Base-by-base conservation (phyloP, 2,888 invertebrate genomes). In the Eumacrocentrus americanus region DNA sequence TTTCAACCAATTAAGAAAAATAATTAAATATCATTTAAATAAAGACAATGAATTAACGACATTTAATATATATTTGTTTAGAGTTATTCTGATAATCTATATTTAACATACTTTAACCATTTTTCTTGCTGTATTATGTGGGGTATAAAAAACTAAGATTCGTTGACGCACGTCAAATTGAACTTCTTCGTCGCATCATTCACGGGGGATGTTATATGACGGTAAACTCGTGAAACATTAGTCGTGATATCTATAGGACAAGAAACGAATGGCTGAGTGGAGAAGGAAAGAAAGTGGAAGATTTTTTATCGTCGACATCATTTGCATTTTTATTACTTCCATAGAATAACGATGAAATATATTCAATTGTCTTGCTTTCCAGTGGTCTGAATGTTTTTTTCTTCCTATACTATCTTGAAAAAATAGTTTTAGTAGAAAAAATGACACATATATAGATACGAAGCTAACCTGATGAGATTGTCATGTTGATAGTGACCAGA, bases 401-500 rank as follows among this genome's bases (percentile, higher is more conserved):
- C 12, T n/a, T 20, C 46, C 5, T 37, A 4, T 20, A 29, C 29
- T 9, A 29, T 29, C 29, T 29, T 4, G 9, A 6, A 6, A 29
- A 6, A 29, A 6, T 29, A 29, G 29, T 29, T n/a, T 44, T 25
- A 14, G 11, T n/a, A 12, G n/a, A 37, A 7, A 35, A 35, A 37
- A 20, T 18, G 12, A 23, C n/a, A n/a, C n/a, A 9, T 29, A 9
- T 29, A 29, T 29, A 29, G 5, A 29, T 29, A 29, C 9, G 9
- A 9, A 29, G 29, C n/a, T n/a, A 53, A 74, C 74, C 73, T 72
- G 65, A 71, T 65, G 25, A 69, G 67, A 55, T 64, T 59, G 47
- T 75, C 74, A 42, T 73, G 70, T 23, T 68, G 72, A 69, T 72
- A 76, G 52, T 71, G 71, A 44, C 68, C 63, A 22, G 72, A 69